Evolutionary conservation across 1,140 invertebrate species (phyloP).

Genomic region (Venturia canescens): DNA sequence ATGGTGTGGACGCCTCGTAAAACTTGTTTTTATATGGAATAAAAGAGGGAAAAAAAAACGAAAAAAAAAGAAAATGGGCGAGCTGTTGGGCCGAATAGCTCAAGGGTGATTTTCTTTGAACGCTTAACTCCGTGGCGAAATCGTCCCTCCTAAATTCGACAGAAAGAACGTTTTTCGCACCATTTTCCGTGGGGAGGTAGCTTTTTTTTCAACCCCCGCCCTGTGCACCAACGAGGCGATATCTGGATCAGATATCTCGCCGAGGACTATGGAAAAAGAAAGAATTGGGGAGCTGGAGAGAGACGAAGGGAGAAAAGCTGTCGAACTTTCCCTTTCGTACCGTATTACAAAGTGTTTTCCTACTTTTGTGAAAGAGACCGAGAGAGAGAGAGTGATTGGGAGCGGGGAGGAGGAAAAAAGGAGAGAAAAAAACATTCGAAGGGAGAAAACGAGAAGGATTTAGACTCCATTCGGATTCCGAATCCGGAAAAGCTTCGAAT

Average conservation of each 20-base stretch:
- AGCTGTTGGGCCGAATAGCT: not conserved
- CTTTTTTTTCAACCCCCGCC: not conserved
- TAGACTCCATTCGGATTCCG: constrained; percentile 10
- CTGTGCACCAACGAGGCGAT: not conserved
- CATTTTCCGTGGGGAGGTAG: not conserved
- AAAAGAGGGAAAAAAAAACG: no score
- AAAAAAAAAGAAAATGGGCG: not conserved
- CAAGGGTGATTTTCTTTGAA: not conserved
- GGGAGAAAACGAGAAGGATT: not conserved
- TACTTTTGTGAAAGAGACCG: not conserved
- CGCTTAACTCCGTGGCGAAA: not conserved
- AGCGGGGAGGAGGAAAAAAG: no score
- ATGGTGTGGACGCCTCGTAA: constrained; percentile 12
- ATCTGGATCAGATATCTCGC: not conserved
- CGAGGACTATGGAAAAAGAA: not conserved
- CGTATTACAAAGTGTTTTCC: constrained; percentile 14
- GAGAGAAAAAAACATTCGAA: not conserved
- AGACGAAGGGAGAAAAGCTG: not conserved
- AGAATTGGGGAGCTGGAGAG: not conserved
- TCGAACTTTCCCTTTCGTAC: not conserved
- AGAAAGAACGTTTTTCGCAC: not conserved
- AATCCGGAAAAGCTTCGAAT: constrained; percentile 19
- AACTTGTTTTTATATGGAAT: constrained; percentile 36
- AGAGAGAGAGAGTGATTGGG: not conserved
- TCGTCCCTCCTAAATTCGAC: not conserved